Evolutionary conservation across 2,888 invertebrate species (phyloP).

Genomic region (Philonicus albiceps): DNA sequence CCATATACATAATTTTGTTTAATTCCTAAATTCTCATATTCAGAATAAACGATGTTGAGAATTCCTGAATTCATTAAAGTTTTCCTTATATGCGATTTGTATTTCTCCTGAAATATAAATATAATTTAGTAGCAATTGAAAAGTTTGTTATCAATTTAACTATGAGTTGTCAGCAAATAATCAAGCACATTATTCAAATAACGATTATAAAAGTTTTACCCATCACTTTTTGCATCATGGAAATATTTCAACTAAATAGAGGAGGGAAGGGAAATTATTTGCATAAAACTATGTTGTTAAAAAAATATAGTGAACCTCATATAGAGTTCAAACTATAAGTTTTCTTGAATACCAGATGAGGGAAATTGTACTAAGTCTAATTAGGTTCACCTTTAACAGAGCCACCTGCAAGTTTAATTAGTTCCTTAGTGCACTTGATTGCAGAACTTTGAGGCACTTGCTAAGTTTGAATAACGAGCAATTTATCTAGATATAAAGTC

Average conservation of each 20-base stretch:
- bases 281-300: background rate
- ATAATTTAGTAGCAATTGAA: background rate
- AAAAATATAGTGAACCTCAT: background rate
- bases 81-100: too few relatives aligned
- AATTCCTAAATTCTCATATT: background rate
- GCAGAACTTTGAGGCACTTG: constrained; percentile 8
- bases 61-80: too few relatives aligned
- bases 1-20: background rate
- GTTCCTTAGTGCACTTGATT: constrained; percentile 18
- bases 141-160: background rate
- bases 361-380: background rate
- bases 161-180: background rate
- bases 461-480: constrained; percentile 1
- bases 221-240: background rate
- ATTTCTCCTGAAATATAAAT: too few relatives aligned
- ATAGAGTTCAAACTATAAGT: background rate
- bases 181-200: background rate
- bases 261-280: background rate
- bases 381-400: background rate
- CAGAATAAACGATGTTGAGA: too few relatives aligned
- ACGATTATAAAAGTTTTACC: background rate
- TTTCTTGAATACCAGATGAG: background rate
- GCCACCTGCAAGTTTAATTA: constrained; percentile 27
- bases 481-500: background rate
- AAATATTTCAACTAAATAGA: background rate